Base-by-base conservation (phyloP, 2,797 vertebrate species). In the Acrossocheilus fasciatus region DNA sequence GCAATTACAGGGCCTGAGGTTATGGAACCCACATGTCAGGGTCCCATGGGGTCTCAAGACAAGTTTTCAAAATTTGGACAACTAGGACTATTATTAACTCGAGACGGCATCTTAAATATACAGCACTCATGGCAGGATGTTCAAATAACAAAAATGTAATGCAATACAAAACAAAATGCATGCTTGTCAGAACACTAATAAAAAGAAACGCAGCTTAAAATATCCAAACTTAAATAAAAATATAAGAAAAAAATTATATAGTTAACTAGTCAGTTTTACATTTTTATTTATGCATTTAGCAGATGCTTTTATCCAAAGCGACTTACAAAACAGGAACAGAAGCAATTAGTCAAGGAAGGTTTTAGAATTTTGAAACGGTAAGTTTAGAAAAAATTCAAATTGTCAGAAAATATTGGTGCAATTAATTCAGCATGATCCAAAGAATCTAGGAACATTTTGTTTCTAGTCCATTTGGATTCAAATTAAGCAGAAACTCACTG, bases 211-310 rank as follows among this genome's bases (percentile, higher is more conserved):
- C 10, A 39, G 74, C 18, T 52, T 34, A 52, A 72, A 72, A n/a
- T 72, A 72, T 68, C 15, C 4, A 39, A 72, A 72, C 9, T 43
- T n/a, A 72, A 43, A 70, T 70, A 70, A 72, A 72, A 72, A 43
- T 2, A 70, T 9, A 5, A 50, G 14, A 4, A 17, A 17, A 43
- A 43, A 59, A 30, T n/a, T 8, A 26, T 23, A n/a, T n/a, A 59
- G 23, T 4, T 59, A 9, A 9, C 57, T 59, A n/a, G 57, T 62
- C n/a, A 62, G 57, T 62, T 59, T 10, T 59, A 59, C 23, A 59
- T 59, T n/a, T 62, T 11, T n/a, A 62, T 52, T 52, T 52, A 6
- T 50, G 47, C 47, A 50, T 50, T 50, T 15, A 50, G 47, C 14
- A 50, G 47, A 50, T 50, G 47, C 47, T 50, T 50, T 50, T 15